Evolutionary conservation across 2,888 invertebrate genomes (phyloP).

Genomic region (Heliconius erato): DNA sequence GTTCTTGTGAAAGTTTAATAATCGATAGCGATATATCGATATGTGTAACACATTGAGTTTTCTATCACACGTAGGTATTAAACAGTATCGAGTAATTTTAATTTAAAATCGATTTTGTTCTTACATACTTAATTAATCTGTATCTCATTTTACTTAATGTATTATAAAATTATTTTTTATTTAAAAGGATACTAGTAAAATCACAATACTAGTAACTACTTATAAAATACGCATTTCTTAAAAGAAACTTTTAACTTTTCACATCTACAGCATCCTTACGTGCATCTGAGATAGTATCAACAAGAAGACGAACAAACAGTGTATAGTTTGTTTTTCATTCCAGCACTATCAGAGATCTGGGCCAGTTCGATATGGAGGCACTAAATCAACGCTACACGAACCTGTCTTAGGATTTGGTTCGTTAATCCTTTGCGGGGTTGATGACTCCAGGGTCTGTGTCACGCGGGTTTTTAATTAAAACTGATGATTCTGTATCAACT

Average conservation of each 20-base stretch:
- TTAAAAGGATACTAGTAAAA: background rate
- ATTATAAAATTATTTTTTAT: background rate
- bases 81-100: background rate
- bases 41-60: conserved; percentile 11
- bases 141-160: too few species aligned
- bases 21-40: conserved; percentile 5
- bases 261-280: background rate
- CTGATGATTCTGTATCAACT: background rate
- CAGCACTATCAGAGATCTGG: conserved; percentile 45
- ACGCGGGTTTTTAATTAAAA: conserved; percentile 16
- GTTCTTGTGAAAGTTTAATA: conserved; percentile 20
- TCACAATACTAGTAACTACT: too few species aligned
- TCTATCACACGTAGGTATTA: background rate
- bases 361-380: conserved; percentile 46
- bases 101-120: background rate
- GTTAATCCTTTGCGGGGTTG: conserved; percentile 48
- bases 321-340: conserved; percentile 42
- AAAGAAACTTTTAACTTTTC: background rate
- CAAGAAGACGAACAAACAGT: background rate
- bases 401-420: conserved; percentile 47
- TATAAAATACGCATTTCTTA: background rate
- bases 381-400: conserved; percentile 48
- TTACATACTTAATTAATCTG: background rate
- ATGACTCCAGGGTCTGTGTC: conserved; percentile 35
- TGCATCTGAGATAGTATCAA: conserved; percentile 7